phyloP scores from a whole-genome alignment of 2,888 invertebrate species.

The Tinea semifulvella region DNA sequence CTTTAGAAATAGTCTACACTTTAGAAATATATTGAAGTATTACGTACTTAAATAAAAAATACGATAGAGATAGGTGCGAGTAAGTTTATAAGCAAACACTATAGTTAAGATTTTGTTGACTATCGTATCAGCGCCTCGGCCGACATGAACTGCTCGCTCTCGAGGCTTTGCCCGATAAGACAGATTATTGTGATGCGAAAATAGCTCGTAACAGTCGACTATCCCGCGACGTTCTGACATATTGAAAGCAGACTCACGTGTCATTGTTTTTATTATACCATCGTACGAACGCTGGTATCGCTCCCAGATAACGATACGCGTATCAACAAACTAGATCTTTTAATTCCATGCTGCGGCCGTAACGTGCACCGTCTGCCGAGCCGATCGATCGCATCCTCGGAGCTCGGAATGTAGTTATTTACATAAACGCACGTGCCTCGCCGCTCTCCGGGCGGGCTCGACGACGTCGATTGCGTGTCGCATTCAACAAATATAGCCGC shows the following conservation, averaged over 20 bases:
- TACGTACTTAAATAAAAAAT: background rate
- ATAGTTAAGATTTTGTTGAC: constrained; percentile 4
- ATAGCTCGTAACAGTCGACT: constrained; percentile 30
- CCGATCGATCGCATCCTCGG: constrained; percentile 30
- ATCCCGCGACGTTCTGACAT: constrained; percentile 1
- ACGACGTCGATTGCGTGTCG: constrained; percentile 15
- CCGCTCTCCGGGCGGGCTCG: background rate
- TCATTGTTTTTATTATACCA: constrained; percentile 59
- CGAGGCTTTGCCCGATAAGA: constrained; percentile 56
- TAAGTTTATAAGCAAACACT: constrained; percentile 9
- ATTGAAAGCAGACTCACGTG: constrained; percentile 42
- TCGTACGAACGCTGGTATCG: constrained; percentile 33
- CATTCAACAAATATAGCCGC: constrained; percentile 23
- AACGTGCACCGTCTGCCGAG: constrained; percentile 15
- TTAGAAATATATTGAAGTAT: too few species aligned
- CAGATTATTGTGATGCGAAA: constrained; percentile 39
- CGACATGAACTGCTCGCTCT: background rate
- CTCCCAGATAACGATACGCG: constrained; percentile 36
- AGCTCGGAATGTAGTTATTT: constrained; percentile 43
- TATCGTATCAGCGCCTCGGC: constrained; percentile 8
- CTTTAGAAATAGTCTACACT: too few species aligned
- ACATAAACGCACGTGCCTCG: constrained; percentile 41
- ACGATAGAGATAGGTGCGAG: background rate
- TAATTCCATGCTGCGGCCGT: constrained; percentile 21
- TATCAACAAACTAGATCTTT: constrained; percentile 26